phyloP scores from a whole-genome alignment of 2,888 invertebrate species.

The Dynastes maya region DNA sequence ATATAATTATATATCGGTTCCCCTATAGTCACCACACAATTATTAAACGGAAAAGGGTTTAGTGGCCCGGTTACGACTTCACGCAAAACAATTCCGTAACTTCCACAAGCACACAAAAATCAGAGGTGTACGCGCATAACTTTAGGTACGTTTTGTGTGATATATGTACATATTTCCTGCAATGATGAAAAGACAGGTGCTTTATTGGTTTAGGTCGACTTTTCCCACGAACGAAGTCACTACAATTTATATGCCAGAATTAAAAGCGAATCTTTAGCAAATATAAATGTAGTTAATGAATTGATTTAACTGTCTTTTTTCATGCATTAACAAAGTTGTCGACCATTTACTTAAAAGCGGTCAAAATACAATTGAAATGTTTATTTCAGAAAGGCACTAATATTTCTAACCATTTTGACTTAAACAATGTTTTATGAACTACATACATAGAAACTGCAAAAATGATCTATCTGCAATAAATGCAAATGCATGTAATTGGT shows the following conservation, averaged over 20 bases:
- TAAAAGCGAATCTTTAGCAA: too few relatives aligned
- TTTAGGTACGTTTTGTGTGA: slow-evolving; percentile 25
- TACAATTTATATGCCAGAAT: not conserved
- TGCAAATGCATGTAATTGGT: too few relatives aligned
- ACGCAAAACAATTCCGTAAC: slow-evolving; percentile 57
- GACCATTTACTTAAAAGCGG: too few relatives aligned
- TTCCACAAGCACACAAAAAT: slow-evolving; percentile 50
- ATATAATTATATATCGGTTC: slow-evolving; percentile 54
- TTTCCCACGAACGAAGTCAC: slow-evolving; percentile 40
- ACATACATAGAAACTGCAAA: too few relatives aligned
- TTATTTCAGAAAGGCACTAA: too few relatives aligned
- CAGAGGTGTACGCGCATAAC: slow-evolving; percentile 18
- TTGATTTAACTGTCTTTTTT: too few relatives aligned
- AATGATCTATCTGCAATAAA: too few relatives aligned
- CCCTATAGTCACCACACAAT: slow-evolving; percentile 44
- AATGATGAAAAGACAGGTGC: slow-evolving; percentile 52
- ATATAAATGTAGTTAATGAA: too few relatives aligned
- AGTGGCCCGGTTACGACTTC: slow-evolving; percentile 51
- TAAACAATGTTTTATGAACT: too few relatives aligned
- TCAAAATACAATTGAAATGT: too few relatives aligned
- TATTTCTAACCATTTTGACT: too few relatives aligned
- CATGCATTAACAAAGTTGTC: too few relatives aligned
- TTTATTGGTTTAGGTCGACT: slow-evolving; percentile 8
- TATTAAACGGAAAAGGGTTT: slow-evolving; percentile 42
- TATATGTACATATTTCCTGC: slow-evolving; percentile 52